Evolutionary conservation across 1,140 invertebrate species (phyloP), one percentile per base, ranked within the genome.

Genomic region (Leptestheria dahalacensis): DNA sequence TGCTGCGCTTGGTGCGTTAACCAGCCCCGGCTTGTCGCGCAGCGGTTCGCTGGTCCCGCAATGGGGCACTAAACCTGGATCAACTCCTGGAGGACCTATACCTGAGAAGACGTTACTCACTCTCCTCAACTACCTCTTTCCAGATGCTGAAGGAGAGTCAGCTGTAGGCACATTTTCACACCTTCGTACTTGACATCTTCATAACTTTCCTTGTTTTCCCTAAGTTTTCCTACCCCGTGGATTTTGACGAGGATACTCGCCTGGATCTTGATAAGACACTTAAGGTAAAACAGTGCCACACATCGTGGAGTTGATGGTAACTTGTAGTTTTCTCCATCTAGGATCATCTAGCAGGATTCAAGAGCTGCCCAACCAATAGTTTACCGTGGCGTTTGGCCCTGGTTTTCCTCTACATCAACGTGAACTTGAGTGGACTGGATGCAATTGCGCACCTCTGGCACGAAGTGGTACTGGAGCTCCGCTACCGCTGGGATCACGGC

Each of bases 381-480:
- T 73, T 97, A 25, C 78, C 88, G 0, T 89, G 87, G 81, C 77
- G 88, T 48, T 69, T 96, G 2, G 80, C 87, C n/a, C 75, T 90
- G n/a, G 79, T 88, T 9, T 75, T 88, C 58, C 81, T 82, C 59
- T 82, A 90, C 59, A 79, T 85, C n/a, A 77, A 83, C 52, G 80
- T 86, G 62, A 83, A 83, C 63, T 76, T 86, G 48, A 89, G 89
- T n/a, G 85, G 88, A 1, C 65, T 84, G 0, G 72, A 77, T 46
- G 85, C 88, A 59, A 77, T 94, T 26, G 87, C 88, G 1, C 90
- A 96, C 67, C 67, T 97, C 0, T 96, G 92, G 91, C 85, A 89
- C 66, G 91, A 95, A 68, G 86, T 97, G 68, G 79, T 86, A 0
- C 80, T 91, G 63, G 91, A 97, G 70, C 79, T 97, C 64, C 78